Conservation (phyloP, 2,113 vertebrate genomes). For the Antidorcas marsupialis region DNA sequence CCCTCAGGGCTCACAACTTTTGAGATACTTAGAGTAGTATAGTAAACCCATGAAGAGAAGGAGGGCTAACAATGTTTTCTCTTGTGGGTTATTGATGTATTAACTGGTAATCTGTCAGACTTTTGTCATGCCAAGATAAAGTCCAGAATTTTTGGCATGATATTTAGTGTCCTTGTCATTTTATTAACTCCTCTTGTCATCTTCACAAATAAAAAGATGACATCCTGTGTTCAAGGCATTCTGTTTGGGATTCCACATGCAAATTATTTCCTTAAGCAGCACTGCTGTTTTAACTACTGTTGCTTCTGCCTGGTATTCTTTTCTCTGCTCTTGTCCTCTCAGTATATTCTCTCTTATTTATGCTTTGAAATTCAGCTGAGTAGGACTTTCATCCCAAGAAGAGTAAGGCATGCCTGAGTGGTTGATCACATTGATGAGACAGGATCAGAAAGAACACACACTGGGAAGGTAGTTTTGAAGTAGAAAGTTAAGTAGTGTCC, state of each 20-base stretch:
- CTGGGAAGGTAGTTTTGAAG: neutral
- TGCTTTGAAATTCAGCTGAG: neutral
- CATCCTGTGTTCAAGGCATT: neutral
- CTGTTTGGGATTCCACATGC: neutral
- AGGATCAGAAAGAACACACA: neutral
- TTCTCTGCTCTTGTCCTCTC: neutral
- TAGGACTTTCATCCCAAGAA: neutral
- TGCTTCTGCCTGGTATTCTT: neutral
- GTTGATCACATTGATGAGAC: neutral
- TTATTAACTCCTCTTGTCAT: neutral
- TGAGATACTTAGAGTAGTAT: neutral
- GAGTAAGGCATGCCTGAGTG: neutral
- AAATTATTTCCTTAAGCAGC: neutral
- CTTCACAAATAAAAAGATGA: neutral
- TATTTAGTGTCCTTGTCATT: neutral
- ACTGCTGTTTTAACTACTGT: neutral
- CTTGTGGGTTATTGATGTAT: neutral
- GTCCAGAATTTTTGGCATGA: neutral
- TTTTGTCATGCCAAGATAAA: neutral
- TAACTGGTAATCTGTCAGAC: neutral
- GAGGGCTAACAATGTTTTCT: neutral
- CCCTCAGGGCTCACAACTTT: neutral
- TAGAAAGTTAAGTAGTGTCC: neutral
- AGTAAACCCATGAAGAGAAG: neutral
- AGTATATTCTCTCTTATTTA: neutral